Conservation (phyloP, 2,888 invertebrate genomes). For the Caenorhabditis sinica region DNA sequence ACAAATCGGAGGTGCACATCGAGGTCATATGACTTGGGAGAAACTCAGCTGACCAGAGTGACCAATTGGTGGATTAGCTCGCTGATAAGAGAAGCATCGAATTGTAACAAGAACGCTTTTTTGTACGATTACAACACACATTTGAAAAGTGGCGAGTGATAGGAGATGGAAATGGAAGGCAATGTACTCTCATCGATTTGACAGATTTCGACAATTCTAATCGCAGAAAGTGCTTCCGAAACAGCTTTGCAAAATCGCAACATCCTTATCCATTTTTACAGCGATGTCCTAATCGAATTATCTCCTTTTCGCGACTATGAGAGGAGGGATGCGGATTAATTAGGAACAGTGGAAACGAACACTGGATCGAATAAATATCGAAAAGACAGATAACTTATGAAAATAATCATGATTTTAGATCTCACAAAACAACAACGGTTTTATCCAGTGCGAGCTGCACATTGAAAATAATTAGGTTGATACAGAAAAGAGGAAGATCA, state of each 20-base stretch:
- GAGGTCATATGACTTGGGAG: slow-evolving; percentile 44
- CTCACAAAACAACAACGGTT: not conserved
- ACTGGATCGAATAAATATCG: slow-evolving; percentile 12
- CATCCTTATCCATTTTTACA: slow-evolving; percentile 19
- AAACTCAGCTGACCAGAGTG: slow-evolving; percentile 53
- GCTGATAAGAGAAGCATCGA: not conserved
- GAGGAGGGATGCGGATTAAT: not conserved
- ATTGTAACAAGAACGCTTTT: slow-evolving; percentile 19
- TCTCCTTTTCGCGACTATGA: slow-evolving; percentile 4
- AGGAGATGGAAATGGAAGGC: not conserved
- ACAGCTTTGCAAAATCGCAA: slow-evolving; percentile 43
- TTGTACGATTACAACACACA: slow-evolving; percentile 50
- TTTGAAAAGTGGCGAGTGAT: slow-evolving; percentile 9
- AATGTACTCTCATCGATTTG: slow-evolving; percentile 10
- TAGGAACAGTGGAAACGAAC: slow-evolving; percentile 19
- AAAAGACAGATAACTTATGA: slow-evolving; percentile 29
- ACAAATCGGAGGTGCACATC: slow-evolving; percentile 45
- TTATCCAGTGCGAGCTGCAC: not conserved
- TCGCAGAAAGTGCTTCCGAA: not conserved
- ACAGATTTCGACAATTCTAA: not conserved
- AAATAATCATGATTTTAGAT: not conserved
- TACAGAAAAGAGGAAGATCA: not conserved
- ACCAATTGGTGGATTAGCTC: slow-evolving; percentile 31
- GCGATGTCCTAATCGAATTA: slow-evolving; percentile 33
- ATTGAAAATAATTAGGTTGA: not conserved